Evolutionary conservation across 2,888 invertebrate species (phyloP), one percentile per base, ranked within the genome.

Genomic region (Pseudococcus longispinus): DNA sequence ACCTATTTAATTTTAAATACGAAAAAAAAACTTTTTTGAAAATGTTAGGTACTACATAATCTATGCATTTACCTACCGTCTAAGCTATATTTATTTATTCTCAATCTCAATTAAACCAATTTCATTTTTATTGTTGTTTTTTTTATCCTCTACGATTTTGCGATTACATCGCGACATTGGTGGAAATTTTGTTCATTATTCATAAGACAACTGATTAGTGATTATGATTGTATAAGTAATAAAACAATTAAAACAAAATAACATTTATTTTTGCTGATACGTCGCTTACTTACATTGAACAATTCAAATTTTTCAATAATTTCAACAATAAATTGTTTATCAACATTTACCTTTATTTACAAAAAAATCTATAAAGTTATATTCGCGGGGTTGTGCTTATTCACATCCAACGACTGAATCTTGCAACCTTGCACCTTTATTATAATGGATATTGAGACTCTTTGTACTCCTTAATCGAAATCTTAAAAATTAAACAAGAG

Each of bases 201-300:
- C n/a, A n/a, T n/a, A 37, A 0, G 37, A 37, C 6, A 5, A 32
- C 6, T 32, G 32, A 32, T 37, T 37, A 37, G 37, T 1, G 0
- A 37, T n/a, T n/a, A n/a, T 8, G 37, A 37, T 37, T 37, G 5
- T 6, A 46, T 9, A 80, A 80, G 20, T 3, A 60, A 32, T 0
- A 37, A 37, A 9, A 9, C n/a, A 60, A 42, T 80, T 42, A 80
- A 42, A 80, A 80, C 77, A 84, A 83, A 51, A 84, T 51, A 84
- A 84, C 84, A 84, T 84, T 84, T 84, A 84, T 60, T 84, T 9
- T 60, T 20, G 32, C 32, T 84, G n/a, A 32, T 55, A 84, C 51
- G n/a, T 51, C 32, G 32, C 55, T 20, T 32, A 84, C 55, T 20
- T 32, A 84, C 42, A 84, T 37, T 32, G 15, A 42, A 83, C 83